Percentiles rank a stretch among this genome's conserved stretches.
Evolutionary conservation across 2,797 vertebrate genomes (phyloP).

Genomic region (Lophius americanus): DNA sequence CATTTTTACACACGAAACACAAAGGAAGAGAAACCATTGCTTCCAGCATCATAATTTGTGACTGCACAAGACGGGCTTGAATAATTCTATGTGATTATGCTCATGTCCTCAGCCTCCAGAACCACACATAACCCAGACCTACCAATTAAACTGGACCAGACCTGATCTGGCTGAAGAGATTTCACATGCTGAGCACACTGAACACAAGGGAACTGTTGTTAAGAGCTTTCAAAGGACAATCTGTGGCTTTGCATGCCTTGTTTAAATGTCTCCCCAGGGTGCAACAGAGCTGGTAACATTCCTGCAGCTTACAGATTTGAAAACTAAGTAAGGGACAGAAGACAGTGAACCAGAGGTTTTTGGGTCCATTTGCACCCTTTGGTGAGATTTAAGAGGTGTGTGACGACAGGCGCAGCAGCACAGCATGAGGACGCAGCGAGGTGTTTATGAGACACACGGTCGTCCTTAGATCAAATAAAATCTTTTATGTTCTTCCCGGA

Average conservation of each 20-base stretch:
- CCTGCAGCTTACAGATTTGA: slow-evolving; percentile 50
- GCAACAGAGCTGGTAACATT: slow-evolving; percentile 58
- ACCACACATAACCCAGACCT: slow-evolving; percentile 10
- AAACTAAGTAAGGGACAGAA: slow-evolving; percentile 6
- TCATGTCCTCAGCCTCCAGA: slow-evolving; percentile 19
- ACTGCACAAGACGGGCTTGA: slow-evolving; percentile 27
- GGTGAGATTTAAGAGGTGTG: slow-evolving; percentile 1
- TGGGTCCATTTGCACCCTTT: slow-evolving; percentile 3
- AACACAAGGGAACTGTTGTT: slow-evolving; percentile 48
- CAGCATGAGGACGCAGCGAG: slow-evolving; percentile 23
- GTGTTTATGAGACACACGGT: slow-evolving; percentile 37
- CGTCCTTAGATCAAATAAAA: slow-evolving; percentile 31
- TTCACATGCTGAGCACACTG: slow-evolving; percentile 16
- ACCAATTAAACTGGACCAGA: slow-evolving; percentile 31
- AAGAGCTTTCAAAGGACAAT: slow-evolving; percentile 26
- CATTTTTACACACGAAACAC: slow-evolving; percentile 43
- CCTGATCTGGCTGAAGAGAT: slow-evolving; percentile 20
- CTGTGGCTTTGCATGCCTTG: slow-evolving; percentile 41
- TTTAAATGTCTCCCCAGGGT: slow-evolving; percentile 60
- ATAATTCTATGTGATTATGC: slow-evolving; percentile 35
- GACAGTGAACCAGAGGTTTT: neutral
- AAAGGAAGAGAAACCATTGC: slow-evolving; percentile 9
- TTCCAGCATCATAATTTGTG: slow-evolving; percentile 24
- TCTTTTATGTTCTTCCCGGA: slow-evolving; percentile 26
- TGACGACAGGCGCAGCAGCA: slow-evolving; percentile 29